Base-by-base conservation (phyloP, 2,113 vertebrate species). In the Acrocephalus arundinaceus region DNA sequence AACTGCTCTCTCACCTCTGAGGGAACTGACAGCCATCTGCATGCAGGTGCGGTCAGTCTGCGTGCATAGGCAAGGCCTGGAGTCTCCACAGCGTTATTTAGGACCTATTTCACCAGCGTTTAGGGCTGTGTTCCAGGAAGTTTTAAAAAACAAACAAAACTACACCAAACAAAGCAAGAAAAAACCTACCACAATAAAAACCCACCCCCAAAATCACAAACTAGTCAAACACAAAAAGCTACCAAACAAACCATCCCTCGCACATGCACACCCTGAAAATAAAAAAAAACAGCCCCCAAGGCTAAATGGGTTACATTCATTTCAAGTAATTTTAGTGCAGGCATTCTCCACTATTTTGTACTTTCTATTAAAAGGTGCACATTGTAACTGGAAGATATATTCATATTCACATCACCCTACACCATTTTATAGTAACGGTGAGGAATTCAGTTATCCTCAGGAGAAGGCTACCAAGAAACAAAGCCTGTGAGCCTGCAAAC, bases 11-110 rank as follows among this genome's bases (percentile, higher is more conserved):
- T 95, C 77, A 93, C 82, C 63, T 77, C 17, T 70, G 62, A 49
- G 27, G 43, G 85, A 95, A 84, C 7, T 87, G 79, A 96, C 43
- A 96, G 84, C 66, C 88, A 95, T 91, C 79, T 91, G 92, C 78
- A 85, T 8, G n/a, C 88, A 88, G 57, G 43, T n/a, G 55, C 66
- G 79, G 82, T 46, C 72, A 81, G 68, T 33, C 57, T 66, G 45
- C 30, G 41, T 35, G 31, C 35, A 3, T 5, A 89, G 62, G 59
- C 31, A 37, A 48, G 41, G 59, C 41, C 5, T 14, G n/a, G 39
- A 77, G 22, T 43, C 27, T 59, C 54, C n/a, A 8, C 15, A 80
- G 9, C 0, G 0, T 13, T 41, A 9, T 21, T 73, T 30, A 49
- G 28, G 22, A 74, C 71, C 63, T 24, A 10, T 59, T 84, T 87